These are phyloP conservation scores for Galaxias olidus DNA, from an alignment of 2,797 vertebrate species.

Conservation along the genomic window DNA sequence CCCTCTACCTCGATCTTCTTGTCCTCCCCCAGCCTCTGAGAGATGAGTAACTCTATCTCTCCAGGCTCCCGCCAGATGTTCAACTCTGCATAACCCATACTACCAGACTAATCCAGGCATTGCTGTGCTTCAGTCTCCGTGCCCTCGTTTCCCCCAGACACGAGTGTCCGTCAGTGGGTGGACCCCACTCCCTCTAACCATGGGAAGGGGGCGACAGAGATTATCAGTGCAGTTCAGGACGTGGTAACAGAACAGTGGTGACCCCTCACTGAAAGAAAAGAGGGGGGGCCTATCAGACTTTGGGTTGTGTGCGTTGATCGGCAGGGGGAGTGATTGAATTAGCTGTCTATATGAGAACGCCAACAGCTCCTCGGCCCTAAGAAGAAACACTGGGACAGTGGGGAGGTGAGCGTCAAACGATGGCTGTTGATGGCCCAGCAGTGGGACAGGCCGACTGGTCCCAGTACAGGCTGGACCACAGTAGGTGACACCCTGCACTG, in stretches of 20 bases:
- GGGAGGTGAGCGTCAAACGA: too few species aligned
- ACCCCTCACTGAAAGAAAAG: too few species aligned
- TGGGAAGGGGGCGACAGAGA: too few species aligned
- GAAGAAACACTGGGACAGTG: too few species aligned
- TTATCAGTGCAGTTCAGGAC: too few species aligned
- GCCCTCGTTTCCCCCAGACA: neutral
- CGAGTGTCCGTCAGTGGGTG: neutral
- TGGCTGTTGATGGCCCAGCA: constrained; percentile 32
- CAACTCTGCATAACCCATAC: constrained; percentile 56
- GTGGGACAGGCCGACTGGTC: constrained; percentile 49
- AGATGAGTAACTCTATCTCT: constrained; percentile 53
- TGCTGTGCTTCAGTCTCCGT: constrained; percentile 9
- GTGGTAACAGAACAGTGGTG: too few species aligned
- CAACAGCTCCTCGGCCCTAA: too few species aligned
- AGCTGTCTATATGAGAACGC: too few species aligned
- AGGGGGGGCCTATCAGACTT: too few species aligned
- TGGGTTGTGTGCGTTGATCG: too few species aligned
- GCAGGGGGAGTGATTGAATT: too few species aligned
- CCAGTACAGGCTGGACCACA: constrained; percentile 11
- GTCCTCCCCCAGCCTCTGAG: constrained; percentile 21
- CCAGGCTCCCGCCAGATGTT: constrained; percentile 62
- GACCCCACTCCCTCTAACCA: neutral
- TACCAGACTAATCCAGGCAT: constrained; percentile 35
- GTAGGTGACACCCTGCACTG: constrained; percentile 60
- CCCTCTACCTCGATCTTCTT: constrained; percentile 21